Evolutionary conservation across 64 coral and sea anemone species (phyloP), one percentile per base, ranked within the genome.

Genomic region (Cladopsammia gracilis): DNA sequence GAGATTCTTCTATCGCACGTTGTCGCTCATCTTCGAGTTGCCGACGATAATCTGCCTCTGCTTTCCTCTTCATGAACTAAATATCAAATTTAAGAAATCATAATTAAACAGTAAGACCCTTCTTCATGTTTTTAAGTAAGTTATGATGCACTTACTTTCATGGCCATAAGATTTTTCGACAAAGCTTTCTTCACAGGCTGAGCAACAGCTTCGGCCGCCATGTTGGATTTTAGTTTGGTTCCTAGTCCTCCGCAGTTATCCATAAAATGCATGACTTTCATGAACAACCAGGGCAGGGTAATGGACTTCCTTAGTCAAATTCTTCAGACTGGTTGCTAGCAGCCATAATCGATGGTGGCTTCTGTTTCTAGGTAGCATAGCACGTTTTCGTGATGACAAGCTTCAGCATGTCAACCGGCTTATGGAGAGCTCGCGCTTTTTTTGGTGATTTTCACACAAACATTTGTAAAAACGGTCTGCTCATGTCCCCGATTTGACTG

Each of bases 111-210:
- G 71, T 74, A 45, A 72, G 7, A 53, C 53, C n/a, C 10, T 53
- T 23, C 5, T 16, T 7, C 14, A 61, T 45, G 0, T 57, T 9
- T 58, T 42, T 54, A 26, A 6, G 3, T 64, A 67, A 62, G 14
- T 53, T 76, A 14, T 3, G 20, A 57, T 49, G 12, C 48, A 20
- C 53, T 18, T 80, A 96, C 95, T 74, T 96, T 96, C 95, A 96
- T 96, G 67, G 93, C 86, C 81, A 90, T 70, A 25, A 96, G 79
- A 85, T 93, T 96, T 75, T 96, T 96, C 24, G 95, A 96, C 56
- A 96, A 91, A 54, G 87, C 51, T 76, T 76, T 49, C 62, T 87
- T 86, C 10, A 24, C n/a, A 18, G 23, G 81, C 44, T 83, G 83
- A 4, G n/a, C 6, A 1, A 16, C 52, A 18, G 23, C 58, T 67